Conservation (phyloP, 2,113 vertebrate genomes). For the Taxidea taxus region DNA sequence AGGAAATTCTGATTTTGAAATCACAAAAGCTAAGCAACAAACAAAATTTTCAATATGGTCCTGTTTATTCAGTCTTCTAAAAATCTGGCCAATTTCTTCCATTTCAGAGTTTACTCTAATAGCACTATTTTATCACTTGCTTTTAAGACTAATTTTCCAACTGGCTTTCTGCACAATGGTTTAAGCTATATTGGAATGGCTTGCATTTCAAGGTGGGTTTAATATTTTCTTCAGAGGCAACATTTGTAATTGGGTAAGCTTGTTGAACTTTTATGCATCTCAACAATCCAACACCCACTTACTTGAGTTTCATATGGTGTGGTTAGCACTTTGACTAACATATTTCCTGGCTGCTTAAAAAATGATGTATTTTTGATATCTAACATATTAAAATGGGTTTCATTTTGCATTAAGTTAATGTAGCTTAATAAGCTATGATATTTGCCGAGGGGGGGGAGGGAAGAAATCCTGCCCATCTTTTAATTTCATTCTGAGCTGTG, state of each 20-base stretch:
- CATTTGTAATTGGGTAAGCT: constrained; percentile 39
- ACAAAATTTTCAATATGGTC: background rate
- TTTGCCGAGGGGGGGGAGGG: background rate
- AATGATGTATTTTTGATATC: constrained; percentile 19
- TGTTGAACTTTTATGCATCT: constrained; percentile 9
- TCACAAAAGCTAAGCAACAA: background rate
- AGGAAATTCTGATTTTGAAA: constrained; percentile 38
- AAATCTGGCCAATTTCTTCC: constrained; percentile 8
- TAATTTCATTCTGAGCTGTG: constrained; percentile 62
- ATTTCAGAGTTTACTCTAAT: constrained; percentile 35
- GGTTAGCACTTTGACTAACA: constrained; percentile 31
- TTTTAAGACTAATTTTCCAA: constrained; percentile 47
- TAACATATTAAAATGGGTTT: constrained; percentile 32
- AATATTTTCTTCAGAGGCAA: constrained; percentile 47
- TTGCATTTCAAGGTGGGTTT: constrained; percentile 26
- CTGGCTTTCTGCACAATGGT: background rate
- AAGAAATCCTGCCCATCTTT: constrained; percentile 21
- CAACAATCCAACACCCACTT: constrained; percentile 11
- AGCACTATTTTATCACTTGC: background rate
- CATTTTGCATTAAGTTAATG: constrained; percentile 56
- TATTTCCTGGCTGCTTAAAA: constrained; percentile 58
- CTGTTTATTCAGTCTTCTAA: background rate
- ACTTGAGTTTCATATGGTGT: constrained; percentile 28
- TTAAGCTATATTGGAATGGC: background rate
- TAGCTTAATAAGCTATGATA: constrained; percentile 42